A percentile compares a stretch with the other conserved stretches of the same genome.
Evolutionary conservation across 2,888 invertebrate genomes (phyloP).

Genomic region (Amiota mariae): DNA sequence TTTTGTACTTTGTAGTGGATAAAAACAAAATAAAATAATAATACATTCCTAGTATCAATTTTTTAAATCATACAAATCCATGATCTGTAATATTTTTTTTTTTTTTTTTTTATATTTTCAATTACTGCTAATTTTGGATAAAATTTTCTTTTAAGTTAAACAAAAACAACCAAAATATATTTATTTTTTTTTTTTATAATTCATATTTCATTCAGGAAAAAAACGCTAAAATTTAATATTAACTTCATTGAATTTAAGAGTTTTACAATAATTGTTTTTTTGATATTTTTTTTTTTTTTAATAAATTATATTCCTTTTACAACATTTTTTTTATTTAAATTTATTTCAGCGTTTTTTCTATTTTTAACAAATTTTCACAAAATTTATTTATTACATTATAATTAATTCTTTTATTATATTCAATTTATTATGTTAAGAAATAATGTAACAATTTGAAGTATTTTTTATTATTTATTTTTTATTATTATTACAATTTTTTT

Average conservation of each 20-base stretch:
- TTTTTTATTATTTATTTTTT: constrained; percentile 36
- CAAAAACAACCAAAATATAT: constrained; percentile 46
- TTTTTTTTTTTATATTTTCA: constrained; percentile 8
- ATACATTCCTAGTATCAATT: too few species aligned
- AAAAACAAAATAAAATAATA: too few species aligned
- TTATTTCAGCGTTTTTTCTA: constrained; percentile 43
- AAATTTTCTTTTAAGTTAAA: neutral
- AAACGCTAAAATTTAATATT: constrained; percentile 32
- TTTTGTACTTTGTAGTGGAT: too few species aligned
- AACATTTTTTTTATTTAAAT: constrained; percentile 28
- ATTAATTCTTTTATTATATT: constrained; percentile 20
- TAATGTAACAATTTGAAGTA: too few species aligned
- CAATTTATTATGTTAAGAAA: too few species aligned
- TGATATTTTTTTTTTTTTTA: constrained; percentile 3
- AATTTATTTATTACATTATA: constrained; percentile 45
- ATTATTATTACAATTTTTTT: neutral
- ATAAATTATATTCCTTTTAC: neutral
- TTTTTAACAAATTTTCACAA: constrained; percentile 35
- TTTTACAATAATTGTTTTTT: constrained; percentile 12
- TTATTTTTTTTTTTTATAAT: constrained; percentile 37
- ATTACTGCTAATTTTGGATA: constrained; percentile 28
- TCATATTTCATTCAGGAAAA: constrained; percentile 37
- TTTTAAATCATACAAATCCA: too few species aligned
- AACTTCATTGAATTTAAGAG: constrained; percentile 30
- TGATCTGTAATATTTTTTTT: neutral